Percentiles rank a stretch among this genome's conserved stretches.
Evolutionary conservation across 2,888 invertebrate species (phyloP).

Genomic region (Micoletzkya japonica): DNA sequence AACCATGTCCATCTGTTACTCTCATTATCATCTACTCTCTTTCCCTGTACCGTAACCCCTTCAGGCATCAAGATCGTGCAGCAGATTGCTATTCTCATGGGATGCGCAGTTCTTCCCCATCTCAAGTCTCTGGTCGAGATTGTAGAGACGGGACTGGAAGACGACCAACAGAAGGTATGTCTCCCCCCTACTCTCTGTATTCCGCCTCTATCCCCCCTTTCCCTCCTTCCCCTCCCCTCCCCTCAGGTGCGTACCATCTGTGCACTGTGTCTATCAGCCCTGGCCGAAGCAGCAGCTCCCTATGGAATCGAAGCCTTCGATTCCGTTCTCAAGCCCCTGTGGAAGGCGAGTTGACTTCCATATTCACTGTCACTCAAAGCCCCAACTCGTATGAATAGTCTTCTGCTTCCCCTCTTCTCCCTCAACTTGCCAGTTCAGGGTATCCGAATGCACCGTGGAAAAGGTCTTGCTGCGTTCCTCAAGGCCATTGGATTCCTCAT

Average conservation of each 20-base stretch:
- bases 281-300: conserved; percentile 98
- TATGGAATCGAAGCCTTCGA: conserved; percentile 99
- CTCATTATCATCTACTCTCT: no score
- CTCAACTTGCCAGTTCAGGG: conserved; percentile 64
- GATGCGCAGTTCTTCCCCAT: conserved; percentile 97
- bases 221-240: not conserved
- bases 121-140: conserved; percentile 96
- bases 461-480: conserved; percentile 96
- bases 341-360: conserved; percentile 75
- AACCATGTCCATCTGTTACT: no score
- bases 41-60: no score
- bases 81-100: conserved; percentile 99
- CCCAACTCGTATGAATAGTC: not conserved
- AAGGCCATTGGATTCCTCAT: conserved; percentile 99
- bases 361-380: not conserved
- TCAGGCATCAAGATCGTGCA: conserved; percentile 94
- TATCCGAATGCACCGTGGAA: conserved; percentile 80
- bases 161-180: conserved; percentile 92
- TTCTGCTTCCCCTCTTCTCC: not conserved
- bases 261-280: conserved; percentile 92
- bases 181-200: not conserved
- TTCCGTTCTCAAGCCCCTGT: conserved; percentile 95
- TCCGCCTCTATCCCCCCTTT: not conserved
- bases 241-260: conserved; percentile 82
- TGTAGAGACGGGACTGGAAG: conserved; percentile 95